phyloP scores from a whole-genome alignment of 2,113 vertebrate genomes.

The Propithecus coquereli region DNA sequence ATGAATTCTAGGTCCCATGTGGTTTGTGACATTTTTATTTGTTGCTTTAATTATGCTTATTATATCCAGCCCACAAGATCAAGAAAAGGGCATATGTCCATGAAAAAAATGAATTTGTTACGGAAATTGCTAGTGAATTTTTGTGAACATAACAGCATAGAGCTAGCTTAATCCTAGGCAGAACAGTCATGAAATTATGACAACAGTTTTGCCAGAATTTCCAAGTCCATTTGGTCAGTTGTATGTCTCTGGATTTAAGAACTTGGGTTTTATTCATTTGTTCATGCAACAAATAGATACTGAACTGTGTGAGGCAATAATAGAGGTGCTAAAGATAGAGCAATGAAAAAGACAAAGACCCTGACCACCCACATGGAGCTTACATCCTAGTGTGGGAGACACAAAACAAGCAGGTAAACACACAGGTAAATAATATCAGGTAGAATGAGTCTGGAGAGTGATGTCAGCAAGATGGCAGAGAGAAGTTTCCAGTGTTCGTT shows the following conservation, averaged over 20 bases:
- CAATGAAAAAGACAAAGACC: background rate
- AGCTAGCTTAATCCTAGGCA: background rate
- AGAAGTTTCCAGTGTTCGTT: background rate
- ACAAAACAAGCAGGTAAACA: background rate
- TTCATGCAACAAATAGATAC: background rate
- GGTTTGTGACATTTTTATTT: constrained; percentile 58
- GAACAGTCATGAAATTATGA: background rate
- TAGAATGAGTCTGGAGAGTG: background rate
- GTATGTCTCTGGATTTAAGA: background rate
- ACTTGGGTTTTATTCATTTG: background rate
- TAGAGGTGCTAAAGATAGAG: background rate
- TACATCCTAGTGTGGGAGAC: background rate
- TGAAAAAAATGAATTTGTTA: constrained; percentile 14
- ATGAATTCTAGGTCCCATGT: constrained; percentile 14
- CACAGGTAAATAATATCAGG: background rate
- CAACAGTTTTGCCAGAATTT: background rate
- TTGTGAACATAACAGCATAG: background rate
- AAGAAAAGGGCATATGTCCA: constrained; percentile 23
- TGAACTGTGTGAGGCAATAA: background rate
- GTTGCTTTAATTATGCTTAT: constrained; percentile 65
- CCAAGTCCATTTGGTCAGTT: background rate
- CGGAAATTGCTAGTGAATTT: constrained; percentile 37
- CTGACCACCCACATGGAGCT: background rate
- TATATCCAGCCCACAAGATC: background rate
- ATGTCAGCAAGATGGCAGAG: background rate